Conservation (phyloP, 1,140 invertebrate genomes). For the Tribolium madens region DNA sequence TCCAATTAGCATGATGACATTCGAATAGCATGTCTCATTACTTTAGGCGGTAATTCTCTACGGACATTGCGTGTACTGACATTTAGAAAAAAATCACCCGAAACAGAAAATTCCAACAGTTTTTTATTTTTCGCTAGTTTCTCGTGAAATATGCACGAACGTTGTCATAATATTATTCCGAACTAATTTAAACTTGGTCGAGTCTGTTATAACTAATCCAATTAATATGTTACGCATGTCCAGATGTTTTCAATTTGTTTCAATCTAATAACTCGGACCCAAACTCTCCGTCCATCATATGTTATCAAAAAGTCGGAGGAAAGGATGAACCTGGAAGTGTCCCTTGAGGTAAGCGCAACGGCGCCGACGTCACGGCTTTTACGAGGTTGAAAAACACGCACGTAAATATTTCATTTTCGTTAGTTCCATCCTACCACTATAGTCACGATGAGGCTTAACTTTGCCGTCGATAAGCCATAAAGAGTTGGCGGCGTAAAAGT, state of each 20-base stretch:
- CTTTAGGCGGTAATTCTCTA: not conserved
- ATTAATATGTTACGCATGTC: slow-evolving; percentile 22
- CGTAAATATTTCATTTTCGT: slow-evolving; percentile 1
- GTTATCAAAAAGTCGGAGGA: not conserved
- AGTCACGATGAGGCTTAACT: not conserved
- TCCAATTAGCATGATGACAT: slow-evolving; percentile 24
- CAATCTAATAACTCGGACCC: not conserved
- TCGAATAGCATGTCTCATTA: slow-evolving; percentile 19
- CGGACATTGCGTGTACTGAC: not conserved
- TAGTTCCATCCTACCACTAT: not conserved
- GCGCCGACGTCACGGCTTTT: not conserved
- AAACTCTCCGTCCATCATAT: not conserved
- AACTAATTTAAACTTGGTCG: not conserved
- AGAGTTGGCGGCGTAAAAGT: not conserved
- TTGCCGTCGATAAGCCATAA: slow-evolving; percentile 1
- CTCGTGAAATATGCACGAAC: slow-evolving; percentile 2
- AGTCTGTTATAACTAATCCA: slow-evolving; percentile 13
- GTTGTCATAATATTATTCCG: slow-evolving; percentile 14
- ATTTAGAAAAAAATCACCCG: not conserved
- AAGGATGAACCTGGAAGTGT: not conserved
- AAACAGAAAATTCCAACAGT: not conserved
- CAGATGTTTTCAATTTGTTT: slow-evolving; percentile 29
- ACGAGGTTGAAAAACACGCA: not conserved
- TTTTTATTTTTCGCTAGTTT: not conserved
- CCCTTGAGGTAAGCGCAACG: not conserved